Percentiles rank a stretch among this genome's conserved stretches.
phyloP scores from a whole-genome alignment of 2,888 invertebrate species.

The Ochropleura leucogaster region DNA sequence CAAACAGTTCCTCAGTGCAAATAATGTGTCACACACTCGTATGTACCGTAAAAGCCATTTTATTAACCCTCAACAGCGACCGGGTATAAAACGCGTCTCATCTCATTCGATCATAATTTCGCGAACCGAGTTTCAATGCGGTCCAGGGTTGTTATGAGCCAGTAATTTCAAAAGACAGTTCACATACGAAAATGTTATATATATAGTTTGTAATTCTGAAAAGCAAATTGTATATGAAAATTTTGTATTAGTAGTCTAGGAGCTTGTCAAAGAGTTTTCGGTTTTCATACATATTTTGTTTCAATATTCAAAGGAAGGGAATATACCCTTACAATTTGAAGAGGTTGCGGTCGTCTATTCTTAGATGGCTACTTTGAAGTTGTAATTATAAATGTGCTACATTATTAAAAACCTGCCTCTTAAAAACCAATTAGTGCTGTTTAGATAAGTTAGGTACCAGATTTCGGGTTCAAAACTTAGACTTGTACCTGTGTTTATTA shows the following conservation, averaged over 20 bases:
- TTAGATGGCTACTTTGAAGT: background rate
- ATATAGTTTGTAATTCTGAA: background rate
- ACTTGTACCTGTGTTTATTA: too few relatives aligned
- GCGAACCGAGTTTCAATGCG: slow-evolving; percentile 22
- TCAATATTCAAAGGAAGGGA: slow-evolving; percentile 9
- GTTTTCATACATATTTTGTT: slow-evolving; percentile 26
- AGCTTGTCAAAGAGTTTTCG: background rate
- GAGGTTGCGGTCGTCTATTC: slow-evolving; percentile 28
- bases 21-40: slow-evolving; percentile 24
- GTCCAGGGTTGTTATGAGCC: slow-evolving; percentile 6
- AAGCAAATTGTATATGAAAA: background rate
- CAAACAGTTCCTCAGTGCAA: slow-evolving; percentile 21
- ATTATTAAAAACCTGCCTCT: background rate
- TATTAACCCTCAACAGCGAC: slow-evolving; percentile 32
- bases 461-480: background rate
- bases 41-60: slow-evolving; percentile 28
- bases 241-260: slow-evolving; percentile 8
- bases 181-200: slow-evolving; percentile 3
- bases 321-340: background rate
- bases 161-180: slow-evolving; percentile 12
- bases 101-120: slow-evolving; percentile 25
- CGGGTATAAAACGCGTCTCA: slow-evolving; percentile 7
- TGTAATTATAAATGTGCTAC: slow-evolving; percentile 11
- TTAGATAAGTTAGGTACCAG: background rate
- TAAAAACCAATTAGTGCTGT: background rate